phyloP scores from a whole-genome alignment of 2,113 vertebrate species.

The Osmerus eperlanus region DNA sequence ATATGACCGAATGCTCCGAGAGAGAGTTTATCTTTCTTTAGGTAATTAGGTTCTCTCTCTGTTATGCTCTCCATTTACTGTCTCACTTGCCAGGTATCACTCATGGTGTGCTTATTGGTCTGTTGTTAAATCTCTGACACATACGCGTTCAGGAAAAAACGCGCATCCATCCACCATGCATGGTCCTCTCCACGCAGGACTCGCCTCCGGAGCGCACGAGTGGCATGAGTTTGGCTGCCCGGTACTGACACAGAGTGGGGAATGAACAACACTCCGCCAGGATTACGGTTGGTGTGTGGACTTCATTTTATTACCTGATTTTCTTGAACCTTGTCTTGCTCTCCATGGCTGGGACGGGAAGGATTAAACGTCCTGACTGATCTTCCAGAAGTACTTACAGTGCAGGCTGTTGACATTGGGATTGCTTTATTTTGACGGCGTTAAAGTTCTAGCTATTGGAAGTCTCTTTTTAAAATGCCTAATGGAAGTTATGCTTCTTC shows the following conservation, averaged over 20 bases:
- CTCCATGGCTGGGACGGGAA: conserved; percentile 16
- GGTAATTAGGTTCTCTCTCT: conserved; percentile 33
- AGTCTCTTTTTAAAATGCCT: neutral
- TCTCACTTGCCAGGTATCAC: conserved; percentile 6
- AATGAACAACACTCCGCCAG: conserved; percentile 69
- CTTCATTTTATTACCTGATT: conserved; percentile 47
- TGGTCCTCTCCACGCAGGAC: conserved; percentile 35
- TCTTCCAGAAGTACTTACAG: conserved; percentile 53
- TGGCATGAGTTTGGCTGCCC: conserved; percentile 55
- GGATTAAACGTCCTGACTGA: conserved; percentile 27
- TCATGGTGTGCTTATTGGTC: conserved; percentile 22
- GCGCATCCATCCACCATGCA: neutral
- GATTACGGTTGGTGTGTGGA: conserved; percentile 75
- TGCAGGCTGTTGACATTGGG: conserved; percentile 11
- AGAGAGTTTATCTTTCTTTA: conserved; percentile 18
- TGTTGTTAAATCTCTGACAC: conserved; percentile 24
- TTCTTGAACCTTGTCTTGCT: conserved; percentile 26
- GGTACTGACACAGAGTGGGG: conserved; percentile 55
- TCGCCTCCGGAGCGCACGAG: conserved; percentile 26
- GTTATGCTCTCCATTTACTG: conserved; percentile 19
- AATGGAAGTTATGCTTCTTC: no score
- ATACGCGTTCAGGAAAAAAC: conserved; percentile 6
- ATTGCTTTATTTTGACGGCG: neutral
- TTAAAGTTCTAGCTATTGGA: neutral
- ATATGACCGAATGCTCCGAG: conserved; percentile 12